Evolutionary conservation across 1,140 invertebrate species (phyloP).

Genomic region (Drosophila tani): DNA sequence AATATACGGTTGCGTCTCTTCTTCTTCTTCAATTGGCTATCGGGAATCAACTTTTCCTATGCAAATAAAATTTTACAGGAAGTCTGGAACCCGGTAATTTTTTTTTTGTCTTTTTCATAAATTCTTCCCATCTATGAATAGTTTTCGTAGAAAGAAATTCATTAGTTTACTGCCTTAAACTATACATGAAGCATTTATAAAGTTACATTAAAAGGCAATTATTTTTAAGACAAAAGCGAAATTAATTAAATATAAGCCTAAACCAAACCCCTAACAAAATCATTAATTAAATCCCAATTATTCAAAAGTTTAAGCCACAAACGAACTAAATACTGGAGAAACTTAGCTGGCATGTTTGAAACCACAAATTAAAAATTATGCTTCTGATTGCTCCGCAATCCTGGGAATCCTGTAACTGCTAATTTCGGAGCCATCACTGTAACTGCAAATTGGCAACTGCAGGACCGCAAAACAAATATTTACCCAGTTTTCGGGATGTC

Average conservation of each 20-base stretch:
- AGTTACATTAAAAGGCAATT: too few relatives aligned
- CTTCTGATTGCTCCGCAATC: background rate
- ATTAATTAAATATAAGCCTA: too few relatives aligned
- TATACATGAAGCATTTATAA: too few relatives aligned
- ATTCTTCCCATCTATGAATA: too few relatives aligned
- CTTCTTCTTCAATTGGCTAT: too few relatives aligned
- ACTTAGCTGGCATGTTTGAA: background rate
- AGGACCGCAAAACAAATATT: slow-evolving; percentile 60
- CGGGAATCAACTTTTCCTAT: too few relatives aligned
- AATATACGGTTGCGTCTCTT: too few relatives aligned
- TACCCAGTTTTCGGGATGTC: slow-evolving; percentile 26
- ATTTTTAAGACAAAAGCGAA: too few relatives aligned
- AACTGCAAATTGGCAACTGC: slow-evolving; percentile 52
- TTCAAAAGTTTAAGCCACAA: background rate
- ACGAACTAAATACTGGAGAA: background rate
- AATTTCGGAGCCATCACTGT: slow-evolving; percentile 11
- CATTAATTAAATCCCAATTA: too few relatives aligned
- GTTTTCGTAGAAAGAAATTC: background rate
- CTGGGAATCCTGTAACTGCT: slow-evolving; percentile 2
- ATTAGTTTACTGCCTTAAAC: background rate
- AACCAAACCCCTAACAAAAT: too few relatives aligned
- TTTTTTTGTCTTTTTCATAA: background rate
- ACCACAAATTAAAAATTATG: slow-evolving; percentile 10
- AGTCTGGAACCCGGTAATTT: too few relatives aligned
- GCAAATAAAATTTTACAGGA: too few relatives aligned